Evolutionary conservation across 2,888 invertebrate genomes (phyloP).

Genomic region (Deroplatys truncata): DNA sequence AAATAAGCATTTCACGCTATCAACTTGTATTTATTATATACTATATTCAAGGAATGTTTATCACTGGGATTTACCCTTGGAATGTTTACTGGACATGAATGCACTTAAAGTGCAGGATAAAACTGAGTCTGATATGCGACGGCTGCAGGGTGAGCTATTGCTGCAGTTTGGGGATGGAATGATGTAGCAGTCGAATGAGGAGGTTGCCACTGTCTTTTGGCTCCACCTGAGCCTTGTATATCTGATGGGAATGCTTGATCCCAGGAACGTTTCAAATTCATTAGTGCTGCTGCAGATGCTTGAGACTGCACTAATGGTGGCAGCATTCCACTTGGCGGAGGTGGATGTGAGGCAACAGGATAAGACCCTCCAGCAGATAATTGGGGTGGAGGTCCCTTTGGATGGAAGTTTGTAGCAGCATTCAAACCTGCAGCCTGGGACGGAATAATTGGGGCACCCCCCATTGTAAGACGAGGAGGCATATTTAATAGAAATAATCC

Average conservation of each 20-base stretch:
- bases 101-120: slow-evolving; percentile 39
- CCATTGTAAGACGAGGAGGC: slow-evolving; percentile 25
- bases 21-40: not conserved
- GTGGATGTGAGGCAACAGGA: slow-evolving; percentile 30
- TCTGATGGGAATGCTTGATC: slow-evolving; percentile 65
- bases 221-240: slow-evolving; percentile 21
- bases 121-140: slow-evolving; percentile 39
- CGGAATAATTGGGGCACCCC: slow-evolving; percentile 14
- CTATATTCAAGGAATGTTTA: slow-evolving; percentile 5
- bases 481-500: slow-evolving; percentile 28
- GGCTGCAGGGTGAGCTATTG: slow-evolving; percentile 38
- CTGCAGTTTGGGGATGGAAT: slow-evolving; percentile 39
- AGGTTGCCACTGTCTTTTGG: slow-evolving; percentile 34
- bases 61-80: not conserved
- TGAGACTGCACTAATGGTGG: slow-evolving; percentile 31
- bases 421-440: not conserved
- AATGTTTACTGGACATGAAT: not conserved
- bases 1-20: not conserved
- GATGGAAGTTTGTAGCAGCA: not conserved
- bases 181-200: slow-evolving; percentile 35
- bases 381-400: slow-evolving; percentile 31
- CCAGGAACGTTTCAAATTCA: slow-evolving; percentile 62
- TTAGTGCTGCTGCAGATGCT: slow-evolving; percentile 42
- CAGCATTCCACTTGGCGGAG: slow-evolving; percentile 29
- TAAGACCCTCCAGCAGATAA: slow-evolving; percentile 39